phyloP scores from a whole-genome alignment of 2,113 vertebrate species.

The Numida meleagris region DNA sequence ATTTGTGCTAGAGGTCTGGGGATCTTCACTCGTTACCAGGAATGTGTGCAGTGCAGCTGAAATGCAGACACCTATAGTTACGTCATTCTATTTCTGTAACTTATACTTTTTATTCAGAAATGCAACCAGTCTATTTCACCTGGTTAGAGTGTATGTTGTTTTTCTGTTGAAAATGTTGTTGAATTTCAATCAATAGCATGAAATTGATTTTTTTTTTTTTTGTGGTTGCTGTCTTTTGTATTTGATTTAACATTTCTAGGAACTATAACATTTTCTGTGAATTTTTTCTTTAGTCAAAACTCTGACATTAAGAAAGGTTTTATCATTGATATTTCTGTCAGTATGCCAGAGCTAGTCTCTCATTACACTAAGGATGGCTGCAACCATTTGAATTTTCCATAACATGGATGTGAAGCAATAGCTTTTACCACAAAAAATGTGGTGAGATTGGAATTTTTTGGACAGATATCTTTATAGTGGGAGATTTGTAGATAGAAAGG shows the following conservation, averaged over 20 bases:
- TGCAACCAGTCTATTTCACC: background rate
- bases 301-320: background rate
- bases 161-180: background rate
- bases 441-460: background rate
- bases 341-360: background rate
- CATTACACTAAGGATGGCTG: background rate
- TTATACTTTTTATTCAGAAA: background rate
- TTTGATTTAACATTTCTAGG: background rate
- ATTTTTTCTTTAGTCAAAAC: background rate
- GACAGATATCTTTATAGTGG: background rate
- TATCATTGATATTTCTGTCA: background rate
- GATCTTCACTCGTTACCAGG: background rate
- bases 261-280: background rate
- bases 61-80: background rate
- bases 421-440: background rate
- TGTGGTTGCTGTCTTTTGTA: background rate
- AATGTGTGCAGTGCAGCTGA: background rate
- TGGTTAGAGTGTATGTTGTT: background rate
- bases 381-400: background rate
- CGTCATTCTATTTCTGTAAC: background rate
- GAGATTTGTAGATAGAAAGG: background rate
- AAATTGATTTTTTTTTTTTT: background rate
- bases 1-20: fast-evolving
- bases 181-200: background rate
- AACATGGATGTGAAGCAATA: background rate